Percentiles rank a stretch among this genome's conserved stretches.
These are phyloP conservation scores for Nomada lathburiana DNA, from an alignment of 2,888 invertebrate genomes.

Conservation along the genomic window DNA sequence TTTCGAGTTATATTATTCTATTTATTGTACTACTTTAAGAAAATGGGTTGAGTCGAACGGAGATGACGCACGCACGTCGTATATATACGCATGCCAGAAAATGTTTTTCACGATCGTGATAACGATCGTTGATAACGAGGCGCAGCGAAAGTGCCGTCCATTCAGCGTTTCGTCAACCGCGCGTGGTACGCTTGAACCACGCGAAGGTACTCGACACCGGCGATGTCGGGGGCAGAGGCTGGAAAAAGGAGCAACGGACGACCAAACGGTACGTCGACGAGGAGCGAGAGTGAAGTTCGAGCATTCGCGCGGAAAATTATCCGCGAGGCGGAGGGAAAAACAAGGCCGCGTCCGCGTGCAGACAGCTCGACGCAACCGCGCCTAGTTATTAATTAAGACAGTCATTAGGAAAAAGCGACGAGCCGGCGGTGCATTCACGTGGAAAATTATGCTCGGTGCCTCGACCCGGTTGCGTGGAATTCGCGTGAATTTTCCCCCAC, in stretches of 20 bases:
- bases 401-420: slow-evolving; percentile 64
- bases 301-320: slow-evolving; percentile 69
- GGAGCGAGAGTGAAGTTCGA: slow-evolving; percentile 37
- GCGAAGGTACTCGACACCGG: slow-evolving; percentile 30
- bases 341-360: slow-evolving; percentile 39
- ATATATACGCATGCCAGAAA: too few relatives aligned
- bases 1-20: too few relatives aligned
- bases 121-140: background rate
- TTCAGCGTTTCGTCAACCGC: slow-evolving; percentile 26
- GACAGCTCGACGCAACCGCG: slow-evolving; percentile 41
- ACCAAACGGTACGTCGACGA: slow-evolving; percentile 25
- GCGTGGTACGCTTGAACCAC: background rate
- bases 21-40: too few relatives aligned
- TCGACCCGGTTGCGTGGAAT: slow-evolving; percentile 25
- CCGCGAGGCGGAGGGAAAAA: slow-evolving; percentile 36
- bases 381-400: slow-evolving; percentile 66
- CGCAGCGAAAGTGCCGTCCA: background rate
- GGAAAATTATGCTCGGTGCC: slow-evolving; percentile 59
- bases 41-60: too few relatives aligned
- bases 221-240: slow-evolving; percentile 44
- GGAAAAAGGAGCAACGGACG: slow-evolving; percentile 40
- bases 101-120: too few relatives aligned
- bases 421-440: slow-evolving; percentile 49
- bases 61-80: too few relatives aligned
- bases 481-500: background rate